Percentiles rank a stretch among this genome's conserved stretches.
These are phyloP conservation scores for Chymomyza costata DNA, from an alignment of 1,140 invertebrate species.

Conservation along the genomic window DNA sequence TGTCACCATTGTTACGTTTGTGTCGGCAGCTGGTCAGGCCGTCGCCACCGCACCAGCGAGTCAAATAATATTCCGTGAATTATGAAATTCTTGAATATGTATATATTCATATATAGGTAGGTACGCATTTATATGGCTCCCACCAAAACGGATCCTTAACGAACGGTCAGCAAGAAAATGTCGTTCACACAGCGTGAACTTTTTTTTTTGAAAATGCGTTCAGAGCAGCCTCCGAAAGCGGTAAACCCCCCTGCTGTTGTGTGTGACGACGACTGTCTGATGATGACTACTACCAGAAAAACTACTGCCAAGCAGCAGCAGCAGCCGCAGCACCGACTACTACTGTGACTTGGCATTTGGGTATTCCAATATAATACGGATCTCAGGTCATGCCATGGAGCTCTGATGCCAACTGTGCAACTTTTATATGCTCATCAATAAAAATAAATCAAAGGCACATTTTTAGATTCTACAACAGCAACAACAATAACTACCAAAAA, in stretches of 20 bases:
- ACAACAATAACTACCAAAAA: too few relatives aligned
- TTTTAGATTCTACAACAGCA: conserved; percentile 56
- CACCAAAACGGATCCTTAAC: conserved; percentile 27
- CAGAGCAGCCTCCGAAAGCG: conserved; percentile 13
- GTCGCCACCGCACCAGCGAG: conserved; percentile 33
- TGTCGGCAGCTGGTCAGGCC: too few relatives aligned
- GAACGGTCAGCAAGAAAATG: conserved; percentile 56
- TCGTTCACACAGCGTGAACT: conserved; percentile 72
- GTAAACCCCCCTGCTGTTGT: conserved; percentile 57
- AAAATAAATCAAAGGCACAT: conserved; percentile 67
- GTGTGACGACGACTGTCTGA: conserved; percentile 17
- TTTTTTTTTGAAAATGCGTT: conserved; percentile 40
- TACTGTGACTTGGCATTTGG: conserved; percentile 6
- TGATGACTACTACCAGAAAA: conserved; percentile 57
- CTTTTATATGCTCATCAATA: conserved; percentile 70
- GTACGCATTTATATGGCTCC: conserved; percentile 25
- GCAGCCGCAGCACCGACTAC: conserved; percentile 7
- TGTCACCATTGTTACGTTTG: too few relatives aligned
- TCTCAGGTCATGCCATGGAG: neutral
- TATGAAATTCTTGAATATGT: conserved; percentile 60
- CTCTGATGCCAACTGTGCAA: conserved; percentile 27
- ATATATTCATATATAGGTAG: conserved; percentile 32
- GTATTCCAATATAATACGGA: neutral
- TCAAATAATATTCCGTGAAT: conserved; percentile 68
- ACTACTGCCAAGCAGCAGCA: conserved; percentile 16